phyloP scores from a whole-genome alignment of 2,888 invertebrate species.

The Nemoura dubitans region DNA sequence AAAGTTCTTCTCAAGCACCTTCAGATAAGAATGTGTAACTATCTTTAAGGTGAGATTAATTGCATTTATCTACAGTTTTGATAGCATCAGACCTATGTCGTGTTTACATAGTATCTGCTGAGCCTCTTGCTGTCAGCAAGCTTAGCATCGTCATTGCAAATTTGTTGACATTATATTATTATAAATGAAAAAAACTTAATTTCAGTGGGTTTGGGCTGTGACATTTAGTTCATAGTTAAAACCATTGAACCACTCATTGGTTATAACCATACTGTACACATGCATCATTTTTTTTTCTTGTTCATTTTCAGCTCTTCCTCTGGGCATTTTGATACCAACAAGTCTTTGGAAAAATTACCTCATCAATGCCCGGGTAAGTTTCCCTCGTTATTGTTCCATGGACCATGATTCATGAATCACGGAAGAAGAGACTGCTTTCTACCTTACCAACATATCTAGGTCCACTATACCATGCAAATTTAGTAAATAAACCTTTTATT shows the following conservation, averaged over 20 bases:
- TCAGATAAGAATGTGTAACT: not conserved
- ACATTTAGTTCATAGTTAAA: too few species aligned
- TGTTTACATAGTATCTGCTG: not conserved
- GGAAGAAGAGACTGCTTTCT: not conserved
- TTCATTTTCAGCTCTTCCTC: conserved; percentile 28
- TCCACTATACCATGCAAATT: too few species aligned
- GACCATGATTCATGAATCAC: not conserved
- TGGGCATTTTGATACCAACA: conserved; percentile 17
- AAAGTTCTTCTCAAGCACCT: not conserved
- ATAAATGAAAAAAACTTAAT: too few species aligned
- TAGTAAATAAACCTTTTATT: too few species aligned
- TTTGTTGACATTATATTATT: not conserved
- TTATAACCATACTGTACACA: not conserved
- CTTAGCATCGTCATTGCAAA: not conserved
- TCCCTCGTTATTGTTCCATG: not conserved
- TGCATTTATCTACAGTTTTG: not conserved
- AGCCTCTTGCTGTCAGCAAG: not conserved
- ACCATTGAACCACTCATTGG: not conserved
- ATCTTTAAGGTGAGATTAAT: not conserved
- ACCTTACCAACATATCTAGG: too few species aligned
- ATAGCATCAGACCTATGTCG: not conserved
- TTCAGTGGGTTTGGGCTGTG: not conserved
- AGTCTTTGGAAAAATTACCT: conserved; percentile 33
- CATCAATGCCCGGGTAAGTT: conserved; percentile 40
- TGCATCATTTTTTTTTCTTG: not conserved